phyloP scores from a whole-genome alignment of 1,140 invertebrate genomes.

The Trachelipus rathkii region DNA sequence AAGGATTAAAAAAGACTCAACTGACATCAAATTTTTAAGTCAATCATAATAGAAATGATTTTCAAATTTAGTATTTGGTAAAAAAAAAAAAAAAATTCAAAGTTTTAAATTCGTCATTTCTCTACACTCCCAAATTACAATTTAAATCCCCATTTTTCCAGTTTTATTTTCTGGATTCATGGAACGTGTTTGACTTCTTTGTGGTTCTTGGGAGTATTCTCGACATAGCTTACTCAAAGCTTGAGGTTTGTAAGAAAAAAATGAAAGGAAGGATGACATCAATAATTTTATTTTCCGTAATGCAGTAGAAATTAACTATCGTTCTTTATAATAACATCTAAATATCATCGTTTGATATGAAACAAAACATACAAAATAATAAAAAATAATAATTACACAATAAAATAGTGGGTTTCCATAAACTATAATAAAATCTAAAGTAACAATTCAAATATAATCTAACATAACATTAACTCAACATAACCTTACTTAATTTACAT shows the following conservation, averaged over 20 bases:
- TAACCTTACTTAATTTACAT: too few species aligned
- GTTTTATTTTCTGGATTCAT: conserved; percentile 99
- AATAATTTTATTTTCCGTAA: conserved; percentile 30
- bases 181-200: conserved; percentile 99
- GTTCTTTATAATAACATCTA: conserved; percentile 13
- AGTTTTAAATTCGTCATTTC: background rate
- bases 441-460: too few species aligned
- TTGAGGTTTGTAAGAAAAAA: conserved; percentile 64
- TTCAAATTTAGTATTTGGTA: too few species aligned
- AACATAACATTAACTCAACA: too few species aligned
- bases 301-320: conserved; percentile 31
- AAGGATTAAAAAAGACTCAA: too few species aligned
- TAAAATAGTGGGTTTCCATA: too few species aligned
- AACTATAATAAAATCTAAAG: too few species aligned
- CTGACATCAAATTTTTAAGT: too few species aligned
- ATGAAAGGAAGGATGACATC: conserved; percentile 50
- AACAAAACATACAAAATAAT: too few species aligned
- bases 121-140: conserved; percentile 22
- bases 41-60: too few species aligned
- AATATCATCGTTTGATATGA: background rate
- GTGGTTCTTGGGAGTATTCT: conserved; percentile 98
- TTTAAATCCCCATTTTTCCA: conserved; percentile 53
- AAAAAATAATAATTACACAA: too few species aligned
- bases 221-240: conserved; percentile 94
- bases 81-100: too few species aligned